These are phyloP conservation scores for Myzus persicae DNA, from an alignment of 1,140 invertebrate genomes.

Conservation along the genomic window DNA sequence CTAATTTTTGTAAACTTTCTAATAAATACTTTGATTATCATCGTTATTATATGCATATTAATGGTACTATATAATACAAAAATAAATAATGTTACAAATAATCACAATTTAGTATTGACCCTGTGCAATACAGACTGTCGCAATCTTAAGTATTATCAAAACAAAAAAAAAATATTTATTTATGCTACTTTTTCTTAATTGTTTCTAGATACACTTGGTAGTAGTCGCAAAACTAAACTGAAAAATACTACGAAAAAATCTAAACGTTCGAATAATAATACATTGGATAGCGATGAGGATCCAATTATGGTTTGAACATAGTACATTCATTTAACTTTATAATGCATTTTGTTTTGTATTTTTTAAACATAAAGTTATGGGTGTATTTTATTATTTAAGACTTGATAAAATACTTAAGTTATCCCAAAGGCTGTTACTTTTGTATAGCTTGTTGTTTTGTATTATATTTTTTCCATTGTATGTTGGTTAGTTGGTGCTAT, in stretches of 20 bases:
- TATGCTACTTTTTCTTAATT: neutral
- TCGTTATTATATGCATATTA: neutral
- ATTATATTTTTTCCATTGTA: constrained; percentile 35
- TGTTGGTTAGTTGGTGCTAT: constrained; percentile 56
- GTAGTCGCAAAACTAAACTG: constrained; percentile 56
- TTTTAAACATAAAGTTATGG: neutral
- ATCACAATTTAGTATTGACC: neutral
- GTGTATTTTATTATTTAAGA: constrained; percentile 52
- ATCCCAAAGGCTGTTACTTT: constrained; percentile 56
- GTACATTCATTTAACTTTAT: neutral
- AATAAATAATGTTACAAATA: neutral
- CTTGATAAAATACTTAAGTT: constrained; percentile 57
- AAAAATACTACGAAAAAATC: constrained; percentile 49
- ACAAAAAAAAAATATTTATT: neutral
- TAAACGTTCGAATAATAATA: constrained; percentile 52
- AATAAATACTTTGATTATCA: neutral
- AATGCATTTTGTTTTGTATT: constrained; percentile 28
- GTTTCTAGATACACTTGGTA: constrained; percentile 26
- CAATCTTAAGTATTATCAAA: neutral
- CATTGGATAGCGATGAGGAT: constrained; percentile 63
- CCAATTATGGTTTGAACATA: constrained; percentile 64
- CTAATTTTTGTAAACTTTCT: neutral
- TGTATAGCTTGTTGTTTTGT: constrained; percentile 52
- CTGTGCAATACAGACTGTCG: neutral
- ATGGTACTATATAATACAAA: neutral